A percentile compares a stretch with the other conserved stretches of the same genome.
Conservation (phyloP, 2,113 vertebrate genomes). For the Lophius piscatorius region DNA sequence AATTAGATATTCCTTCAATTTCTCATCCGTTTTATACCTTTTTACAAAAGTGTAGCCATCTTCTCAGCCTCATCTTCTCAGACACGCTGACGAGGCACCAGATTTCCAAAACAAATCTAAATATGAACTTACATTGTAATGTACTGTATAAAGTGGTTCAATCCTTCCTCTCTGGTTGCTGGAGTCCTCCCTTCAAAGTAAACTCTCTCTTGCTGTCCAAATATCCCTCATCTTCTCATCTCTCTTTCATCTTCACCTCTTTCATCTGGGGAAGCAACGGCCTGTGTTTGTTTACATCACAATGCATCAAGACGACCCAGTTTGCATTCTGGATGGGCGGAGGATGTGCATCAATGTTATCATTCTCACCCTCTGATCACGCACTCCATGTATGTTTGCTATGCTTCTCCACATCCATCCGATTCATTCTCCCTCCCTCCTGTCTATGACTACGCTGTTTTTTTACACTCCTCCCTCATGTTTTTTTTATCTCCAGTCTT, state of each 20-base stretch:
- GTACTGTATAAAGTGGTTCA: conserved; percentile 3
- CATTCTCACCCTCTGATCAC: conserved; percentile 2
- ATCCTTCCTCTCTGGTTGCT: conserved; percentile 22
- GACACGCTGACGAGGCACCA: conserved; percentile 1
- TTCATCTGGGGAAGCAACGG: conserved; percentile 36
- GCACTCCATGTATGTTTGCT: not conserved
- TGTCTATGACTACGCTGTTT: not conserved
- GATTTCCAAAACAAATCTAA: conserved; percentile 34
- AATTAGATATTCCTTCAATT: conserved; percentile 36
- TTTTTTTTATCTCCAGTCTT: not conserved
- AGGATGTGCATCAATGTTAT: conserved; percentile 5
- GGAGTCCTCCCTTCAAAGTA: conserved; percentile 10
- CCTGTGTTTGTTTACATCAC: conserved; percentile 63
- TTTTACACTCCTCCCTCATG: not conserved
- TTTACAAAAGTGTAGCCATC: conserved; percentile 25
- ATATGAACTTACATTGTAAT: conserved; percentile 19
- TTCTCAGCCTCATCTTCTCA: conserved; percentile 11
- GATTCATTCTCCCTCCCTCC: not conserved
- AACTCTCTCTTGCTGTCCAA: not conserved
- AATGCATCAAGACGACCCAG: conserved; percentile 57
- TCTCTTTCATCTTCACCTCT: conserved; percentile 12
- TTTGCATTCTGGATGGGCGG: conserved; percentile 21
- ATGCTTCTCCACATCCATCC: not conserved
- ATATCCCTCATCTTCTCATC: conserved; percentile 6
- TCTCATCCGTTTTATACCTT: conserved; percentile 36